Base-by-base conservation (phyloP, 2,797 vertebrate genomes). In the Cheirogaleus major region DNA sequence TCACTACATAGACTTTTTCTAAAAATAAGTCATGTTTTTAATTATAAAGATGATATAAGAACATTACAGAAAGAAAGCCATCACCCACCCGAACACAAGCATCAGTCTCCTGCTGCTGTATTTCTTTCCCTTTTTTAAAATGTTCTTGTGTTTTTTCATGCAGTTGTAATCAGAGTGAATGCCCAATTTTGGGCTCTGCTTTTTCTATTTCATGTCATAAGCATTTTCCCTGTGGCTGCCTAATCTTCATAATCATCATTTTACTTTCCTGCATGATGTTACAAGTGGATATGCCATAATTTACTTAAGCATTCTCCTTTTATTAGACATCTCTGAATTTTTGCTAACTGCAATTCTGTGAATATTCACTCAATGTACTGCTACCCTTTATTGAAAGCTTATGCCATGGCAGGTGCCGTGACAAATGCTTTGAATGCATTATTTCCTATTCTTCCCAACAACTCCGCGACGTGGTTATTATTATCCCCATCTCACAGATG, bases 81-180 rank as follows among this genome's bases (percentile, higher is more conserved):
- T 65, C 81, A 83, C 52, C 61, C 72, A 35, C 43, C 25, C 2
- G 4, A 89, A 72, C 80, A 69, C 63, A 69, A 91, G 81, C 27
- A 3, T 85, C 43, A n/a, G 79, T 72, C 82, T 93, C 89, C 69
- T 95, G 78, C 75, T 52, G 86, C 83, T 91, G 0, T 89, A 75
- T 91, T 87, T 96, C 76, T 69, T 91, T 85, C 72, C 41, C 57
- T 92, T 90, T 90, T 82, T 89, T 22, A 38, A 88, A 92, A 93
- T 43, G 32, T 43, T 81, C 69, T 96, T 86, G 55, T 41, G 41
- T 57, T 88, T 95, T 94, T 95, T 73, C 65, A 90, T 69, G 17
- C 35, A 45, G 86, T 95, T 72, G 59, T 96, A 91, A 91, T 97
- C 93, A 96, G 59, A 88, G 65, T 61, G 91, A 97, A 97, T 95